Base-by-base conservation (phyloP, 2,797 vertebrate species). In the Glossophaga mutica region DNA sequence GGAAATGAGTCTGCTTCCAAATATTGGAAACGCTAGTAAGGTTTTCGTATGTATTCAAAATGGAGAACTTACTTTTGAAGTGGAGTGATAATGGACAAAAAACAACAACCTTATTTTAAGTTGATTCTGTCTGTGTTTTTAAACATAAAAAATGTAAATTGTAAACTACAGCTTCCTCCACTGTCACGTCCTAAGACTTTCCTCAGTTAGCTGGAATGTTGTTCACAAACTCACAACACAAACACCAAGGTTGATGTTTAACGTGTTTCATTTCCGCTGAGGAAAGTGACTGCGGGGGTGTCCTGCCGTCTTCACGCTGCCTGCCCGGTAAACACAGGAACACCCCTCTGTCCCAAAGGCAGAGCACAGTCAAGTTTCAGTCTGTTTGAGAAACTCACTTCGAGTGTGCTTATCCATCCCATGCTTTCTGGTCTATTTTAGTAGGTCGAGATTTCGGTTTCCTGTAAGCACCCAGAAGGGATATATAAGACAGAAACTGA, bases 401-500 rank as follows among this genome's bases (percentile, higher is more conserved):
- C 15, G 46, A 76, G 81, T 48, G 68, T 29, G 29, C 24, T 57
- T 65, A 78, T n/a, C 50, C 92, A 95, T 34, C 19, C 48, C 71
- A 65, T 71, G 50, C 8, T 55, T 89, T 90, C 78, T 12, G 19
- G n/a, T 62, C 70, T 84, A 29, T 32, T 79, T 94, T 89, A 83
- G 44, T 70, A 46, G 50, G 50, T 70, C 21, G 32, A 91, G 46
- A 48, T 74, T 95, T 70, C n/a, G 44, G 29, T 82, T 89, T 65
- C 70, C 44, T 39, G 21, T 14, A 82, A 83, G 42, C 29, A 85
- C 37, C 79, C 62, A 48, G 76, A 57, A 90, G 52, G 50, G 37
- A 89, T 89, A 88, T 81, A 89, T 89, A 88, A 91, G 83, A 79
- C 3, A 44, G 46, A 91, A 50, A 87, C 6, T 6, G 55, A 96